Conservation (phyloP, 2,888 invertebrate species). For the Noctua janthina region DNA sequence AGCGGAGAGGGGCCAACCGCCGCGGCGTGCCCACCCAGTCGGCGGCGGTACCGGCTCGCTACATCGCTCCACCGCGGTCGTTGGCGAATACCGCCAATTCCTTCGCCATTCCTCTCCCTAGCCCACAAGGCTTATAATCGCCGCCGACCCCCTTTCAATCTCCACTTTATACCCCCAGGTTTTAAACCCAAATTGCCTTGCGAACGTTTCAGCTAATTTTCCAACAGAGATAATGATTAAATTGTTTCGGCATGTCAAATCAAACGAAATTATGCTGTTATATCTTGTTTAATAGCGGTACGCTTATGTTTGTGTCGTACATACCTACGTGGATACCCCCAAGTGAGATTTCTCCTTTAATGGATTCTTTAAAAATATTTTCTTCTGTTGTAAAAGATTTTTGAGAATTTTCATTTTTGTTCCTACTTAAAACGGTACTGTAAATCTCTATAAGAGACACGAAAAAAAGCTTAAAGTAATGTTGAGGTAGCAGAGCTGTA, state of each 20-base stretch:
- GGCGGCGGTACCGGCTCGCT: constrained; percentile 79
- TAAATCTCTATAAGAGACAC: not conserved
- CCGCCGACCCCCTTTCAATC: constrained; percentile 61
- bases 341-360: constrained; percentile 84
- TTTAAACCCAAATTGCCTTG: constrained; percentile 69
- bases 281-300: constrained; percentile 89
- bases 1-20: constrained; percentile 79
- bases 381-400: constrained; percentile 54
- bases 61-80: constrained; percentile 84
- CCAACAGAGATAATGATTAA: constrained; percentile 88
- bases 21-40: constrained; percentile 88
- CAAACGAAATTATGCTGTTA: constrained; percentile 90
- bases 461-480: not conserved
- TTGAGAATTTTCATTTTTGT: constrained; percentile 54
- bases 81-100: constrained; percentile 90
- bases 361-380: constrained; percentile 73
- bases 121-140: constrained; percentile 79
- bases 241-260: constrained; percentile 90
- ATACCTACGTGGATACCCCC: constrained; percentile 80
- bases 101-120: constrained; percentile 80
- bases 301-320: constrained; percentile 83
- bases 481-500: not conserved
- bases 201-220: constrained; percentile 77
- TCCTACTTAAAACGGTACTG: constrained; percentile 23
- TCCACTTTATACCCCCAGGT: constrained; percentile 68